Base-by-base conservation (phyloP, 2,797 vertebrate species). In the Spinus olivaceus region DNA sequence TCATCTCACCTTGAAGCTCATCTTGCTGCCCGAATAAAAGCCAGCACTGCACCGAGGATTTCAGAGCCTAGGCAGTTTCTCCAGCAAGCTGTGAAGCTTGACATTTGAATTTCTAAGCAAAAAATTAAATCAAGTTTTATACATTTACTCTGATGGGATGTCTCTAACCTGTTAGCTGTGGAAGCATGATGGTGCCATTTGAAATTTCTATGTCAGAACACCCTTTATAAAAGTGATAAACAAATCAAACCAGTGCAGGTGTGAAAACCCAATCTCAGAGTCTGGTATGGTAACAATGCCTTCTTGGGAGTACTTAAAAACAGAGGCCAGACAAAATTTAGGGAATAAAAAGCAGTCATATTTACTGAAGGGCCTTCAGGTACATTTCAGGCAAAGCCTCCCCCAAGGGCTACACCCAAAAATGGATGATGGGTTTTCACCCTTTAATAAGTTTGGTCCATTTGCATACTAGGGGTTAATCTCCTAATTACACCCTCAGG, bases 1-100 rank as follows among this genome's bases (percentile, higher is more conserved):
- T 79, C 69, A 60, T 35, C 72, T 72, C 71, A 51, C 33, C 72
- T 79, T 79, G 69, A 94, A 85, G 33, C 11, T 94, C n/a, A 49
- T 82, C 42, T 73, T 69, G 61, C 46, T 59, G 72, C 27, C 33
- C 3, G 1, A 57, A 73, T 73, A 54, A 80, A 86, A 91, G 73
- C 2, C 46, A 83, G 22, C 39, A 59, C 44, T 61, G 47, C 14
- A 86, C 60, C 19, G 64, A 72, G 47, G n/a, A 83, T 83, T 64
- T 70, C 51, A 72, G 25, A 73, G 16, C 24, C 30, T 88, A 42
- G 78, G 66, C 27, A 63, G 8, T 33, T 94, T 80, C 37, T 59
- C 20, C 28, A 67, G 32, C 49, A 67, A 77, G 33, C 53, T 74
- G 42, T 6, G 23, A 83, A 78, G 35, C 12, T 14, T 64, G 22